Evolutionary conservation across 1,140 invertebrate species (phyloP).

Genomic region (Papilio helenus): DNA sequence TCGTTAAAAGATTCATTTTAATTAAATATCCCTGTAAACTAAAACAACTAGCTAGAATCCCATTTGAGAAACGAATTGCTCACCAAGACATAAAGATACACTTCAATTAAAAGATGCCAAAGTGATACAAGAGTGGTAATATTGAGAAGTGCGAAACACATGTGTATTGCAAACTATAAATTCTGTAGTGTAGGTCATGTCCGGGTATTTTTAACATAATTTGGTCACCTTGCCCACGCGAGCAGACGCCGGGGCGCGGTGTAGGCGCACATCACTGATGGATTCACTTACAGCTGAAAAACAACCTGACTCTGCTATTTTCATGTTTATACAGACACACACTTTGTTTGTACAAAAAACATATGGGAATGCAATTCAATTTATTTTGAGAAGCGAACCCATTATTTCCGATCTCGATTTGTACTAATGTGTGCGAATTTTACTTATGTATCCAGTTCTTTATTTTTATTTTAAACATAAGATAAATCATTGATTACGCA

Average conservation of each 20-base stretch:
- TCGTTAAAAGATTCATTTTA: not conserved
- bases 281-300: conserved; percentile 35
- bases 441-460: not conserved
- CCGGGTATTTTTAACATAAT: conserved; percentile 37
- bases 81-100: not conserved
- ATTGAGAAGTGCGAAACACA: not conserved
- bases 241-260: conserved; percentile 25
- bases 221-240: conserved; percentile 25
- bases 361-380: conserved; percentile 24
- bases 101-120: not conserved
- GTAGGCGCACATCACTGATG: conserved; percentile 22
- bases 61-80: not conserved
- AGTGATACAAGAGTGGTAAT: not conserved
- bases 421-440: not conserved
- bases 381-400: conserved; percentile 22
- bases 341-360: conserved; percentile 15
- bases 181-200: conserved; percentile 36
- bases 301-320: conserved; percentile 33
- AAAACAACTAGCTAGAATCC: not conserved
- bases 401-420: conserved; percentile 15
- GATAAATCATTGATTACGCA: not conserved
- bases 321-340: conserved; percentile 31
- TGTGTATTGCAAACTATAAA: not conserved
- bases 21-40: not conserved
- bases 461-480: conserved; percentile 5